Evolutionary conservation across 30 jellyfish, hydroid and myxozoan species (phyloP).

Genomic region (Euphysa ruthae): DNA sequence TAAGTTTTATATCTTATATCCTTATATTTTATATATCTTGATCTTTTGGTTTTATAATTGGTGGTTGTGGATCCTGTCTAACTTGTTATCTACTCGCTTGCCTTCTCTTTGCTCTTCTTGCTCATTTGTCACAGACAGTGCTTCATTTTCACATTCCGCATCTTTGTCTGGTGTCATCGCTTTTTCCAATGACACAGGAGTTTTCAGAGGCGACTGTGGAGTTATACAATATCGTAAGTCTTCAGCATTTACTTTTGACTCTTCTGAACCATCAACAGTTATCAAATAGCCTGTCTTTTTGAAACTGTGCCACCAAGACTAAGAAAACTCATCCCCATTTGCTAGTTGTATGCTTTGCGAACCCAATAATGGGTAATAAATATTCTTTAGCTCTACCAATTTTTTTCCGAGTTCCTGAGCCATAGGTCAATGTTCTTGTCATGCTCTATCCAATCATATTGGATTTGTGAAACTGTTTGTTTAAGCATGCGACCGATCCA

Average conservation of each 20-base stretch:
- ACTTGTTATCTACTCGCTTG: no score
- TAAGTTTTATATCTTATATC: no score
- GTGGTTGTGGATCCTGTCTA: no score
- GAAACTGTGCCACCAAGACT: neutral
- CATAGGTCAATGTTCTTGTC: conserved; percentile 33
- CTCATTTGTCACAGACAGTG: no score
- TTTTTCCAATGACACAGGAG: no score
- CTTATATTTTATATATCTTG: no score
- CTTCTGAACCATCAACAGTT: conserved; percentile 53
- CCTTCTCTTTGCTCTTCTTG: no score
- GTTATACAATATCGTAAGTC: conserved; percentile 8
- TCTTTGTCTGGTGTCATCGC: no score
- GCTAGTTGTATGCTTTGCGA: conserved; percentile 29
- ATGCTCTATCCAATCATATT: conserved; percentile 32
- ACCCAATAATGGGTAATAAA: conserved; percentile 28
- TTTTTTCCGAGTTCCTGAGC: conserved; percentile 47
- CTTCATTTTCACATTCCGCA: no score
- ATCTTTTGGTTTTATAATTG: no score
- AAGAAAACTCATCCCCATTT: no score
- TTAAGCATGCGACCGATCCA: conserved; percentile 41
- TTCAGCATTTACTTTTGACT: conserved; percentile 10
- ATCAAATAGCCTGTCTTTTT: conserved; percentile 52
- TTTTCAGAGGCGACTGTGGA: conserved; percentile 4
- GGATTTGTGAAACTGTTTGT: neutral
- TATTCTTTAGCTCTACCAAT: conserved; percentile 18